A percentile compares a stretch with the other conserved stretches of the same genome.
Evolutionary conservation across 1,140 invertebrate species (phyloP).

Genomic region (Akabosia matsudoensis): DNA sequence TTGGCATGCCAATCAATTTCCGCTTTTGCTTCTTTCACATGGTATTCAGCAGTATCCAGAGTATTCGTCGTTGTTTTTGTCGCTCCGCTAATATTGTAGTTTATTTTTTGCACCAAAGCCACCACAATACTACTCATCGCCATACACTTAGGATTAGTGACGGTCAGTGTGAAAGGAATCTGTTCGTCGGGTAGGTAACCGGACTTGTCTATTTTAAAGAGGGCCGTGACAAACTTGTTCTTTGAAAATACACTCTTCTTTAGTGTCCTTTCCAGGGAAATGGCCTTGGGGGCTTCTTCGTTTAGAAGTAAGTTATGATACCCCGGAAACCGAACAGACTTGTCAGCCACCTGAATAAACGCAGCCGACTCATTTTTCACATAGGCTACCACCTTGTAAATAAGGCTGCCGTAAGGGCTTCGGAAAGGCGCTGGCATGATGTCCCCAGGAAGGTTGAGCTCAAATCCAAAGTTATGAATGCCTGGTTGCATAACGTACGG

Average conservation of each 20-base stretch:
- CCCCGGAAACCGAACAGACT: background rate
- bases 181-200: constrained; percentile 4
- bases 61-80: background rate
- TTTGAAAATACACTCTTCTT: constrained; percentile 9
- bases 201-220: background rate
- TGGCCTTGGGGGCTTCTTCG: background rate
- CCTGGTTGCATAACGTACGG: constrained; percentile 10
- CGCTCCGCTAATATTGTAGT: background rate
- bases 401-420: background rate
- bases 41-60: constrained; percentile 9
- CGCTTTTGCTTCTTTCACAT: background rate
- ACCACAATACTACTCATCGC: background rate
- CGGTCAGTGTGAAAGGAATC: background rate
- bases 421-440: constrained; percentile 5
- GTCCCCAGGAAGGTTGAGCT: background rate
- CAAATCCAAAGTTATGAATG: constrained; percentile 10
- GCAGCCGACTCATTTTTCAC: background rate
- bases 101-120: background rate
- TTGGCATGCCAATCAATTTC: background rate
- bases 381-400: constrained; percentile 12
- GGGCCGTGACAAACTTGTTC: background rate
- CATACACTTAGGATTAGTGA: background rate
- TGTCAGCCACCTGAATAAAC: background rate
- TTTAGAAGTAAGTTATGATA: constrained; percentile 1
- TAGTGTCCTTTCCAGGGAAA: background rate